A percentile compares a stretch with the other conserved stretches of the same genome.
phyloP scores from a whole-genome alignment of 1,140 invertebrate genomes.

The Zaprionus gabonicus region DNA sequence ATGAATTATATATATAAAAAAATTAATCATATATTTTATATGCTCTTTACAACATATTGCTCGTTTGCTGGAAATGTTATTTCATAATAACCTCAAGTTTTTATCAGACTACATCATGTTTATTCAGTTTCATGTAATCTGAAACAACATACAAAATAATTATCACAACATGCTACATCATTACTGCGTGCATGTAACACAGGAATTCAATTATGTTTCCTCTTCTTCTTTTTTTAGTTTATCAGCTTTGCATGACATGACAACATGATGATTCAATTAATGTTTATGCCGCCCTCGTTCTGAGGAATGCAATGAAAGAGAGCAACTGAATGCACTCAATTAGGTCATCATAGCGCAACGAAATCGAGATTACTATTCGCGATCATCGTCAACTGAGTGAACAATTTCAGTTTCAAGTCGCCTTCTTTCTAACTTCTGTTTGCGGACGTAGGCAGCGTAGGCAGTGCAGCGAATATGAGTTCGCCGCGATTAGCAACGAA shows the following conservation, averaged over 20 bases:
- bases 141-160: background rate
- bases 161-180: no score
- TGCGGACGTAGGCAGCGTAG: background rate
- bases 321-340: slow-evolving; percentile 1
- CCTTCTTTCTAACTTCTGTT: background rate
- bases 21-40: no score
- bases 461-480: background rate
- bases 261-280: slow-evolving; percentile 1
- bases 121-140: no score
- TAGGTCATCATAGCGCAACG: background rate
- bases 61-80: no score
- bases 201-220: background rate
- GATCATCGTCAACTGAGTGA: background rate
- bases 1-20: no score
- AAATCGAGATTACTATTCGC: background rate
- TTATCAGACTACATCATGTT: no score
- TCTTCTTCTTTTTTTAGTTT: background rate
- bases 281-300: background rate
- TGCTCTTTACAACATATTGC: no score
- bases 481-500: background rate
- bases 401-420: background rate
- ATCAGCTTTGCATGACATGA: slow-evolving; percentile 7
- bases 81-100: no score
- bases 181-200: background rate
- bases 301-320: background rate